Evolutionary conservation across 2,888 invertebrate genomes (phyloP).

Genomic region (Parascotia fuliginaria): DNA sequence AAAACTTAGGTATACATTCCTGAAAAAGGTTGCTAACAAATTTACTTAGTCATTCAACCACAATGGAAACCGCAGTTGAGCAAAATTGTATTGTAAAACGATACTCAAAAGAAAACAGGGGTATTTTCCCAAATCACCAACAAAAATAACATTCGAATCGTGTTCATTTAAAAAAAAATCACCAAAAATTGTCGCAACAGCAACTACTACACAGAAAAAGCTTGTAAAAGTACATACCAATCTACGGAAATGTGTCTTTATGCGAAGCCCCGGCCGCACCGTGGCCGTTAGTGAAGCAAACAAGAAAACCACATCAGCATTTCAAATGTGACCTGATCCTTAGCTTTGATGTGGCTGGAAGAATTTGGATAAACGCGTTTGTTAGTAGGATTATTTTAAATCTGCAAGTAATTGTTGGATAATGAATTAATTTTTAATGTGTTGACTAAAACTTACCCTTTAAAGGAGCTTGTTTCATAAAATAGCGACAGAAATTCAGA

Average conservation of each 20-base stretch:
- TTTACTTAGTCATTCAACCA: neutral
- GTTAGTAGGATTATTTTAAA: conserved; percentile 36
- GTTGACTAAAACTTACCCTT: too few species aligned
- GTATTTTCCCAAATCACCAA: conserved; percentile 2
- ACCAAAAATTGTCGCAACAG: neutral
- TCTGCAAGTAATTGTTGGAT: conserved; percentile 20
- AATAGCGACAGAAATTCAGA: too few species aligned
- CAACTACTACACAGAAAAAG: conserved; percentile 8
- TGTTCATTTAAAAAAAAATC: neutral
- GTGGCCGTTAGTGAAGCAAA: conserved; percentile 48
- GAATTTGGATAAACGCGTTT: conserved; percentile 50
- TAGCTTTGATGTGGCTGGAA: conserved; percentile 44
- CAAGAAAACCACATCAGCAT: conserved; percentile 65
- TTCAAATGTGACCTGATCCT: conserved; percentile 58
- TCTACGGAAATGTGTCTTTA: conserved; percentile 36
- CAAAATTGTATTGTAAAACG: neutral
- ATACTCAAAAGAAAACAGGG: neutral
- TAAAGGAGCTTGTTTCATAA: too few species aligned
- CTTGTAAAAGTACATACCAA: conserved; percentile 30
- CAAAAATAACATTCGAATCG: neutral
- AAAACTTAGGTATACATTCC: too few species aligned
- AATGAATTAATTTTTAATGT: neutral
- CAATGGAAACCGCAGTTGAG: neutral
- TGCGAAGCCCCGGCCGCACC: conserved; percentile 13
- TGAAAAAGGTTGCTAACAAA: too few species aligned